Evolutionary conservation across 2,113 vertebrate genomes (phyloP).

Genomic region (Barbus barbus): DNA sequence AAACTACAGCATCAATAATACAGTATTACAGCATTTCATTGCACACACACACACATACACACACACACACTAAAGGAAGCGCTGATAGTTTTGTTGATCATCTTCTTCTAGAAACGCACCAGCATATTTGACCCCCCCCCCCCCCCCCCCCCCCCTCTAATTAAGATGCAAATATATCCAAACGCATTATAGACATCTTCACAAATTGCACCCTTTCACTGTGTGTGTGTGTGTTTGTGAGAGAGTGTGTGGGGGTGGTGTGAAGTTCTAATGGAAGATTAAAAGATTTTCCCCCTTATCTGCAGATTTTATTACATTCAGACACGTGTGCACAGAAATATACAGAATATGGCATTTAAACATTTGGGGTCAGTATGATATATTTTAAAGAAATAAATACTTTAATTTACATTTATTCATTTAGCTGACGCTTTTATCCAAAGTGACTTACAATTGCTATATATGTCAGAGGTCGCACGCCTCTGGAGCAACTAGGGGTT

Average conservation of each 20-base stretch:
- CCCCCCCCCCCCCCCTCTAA: conserved; percentile 39
- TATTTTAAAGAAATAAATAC: neutral
- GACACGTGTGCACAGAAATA: conserved; percentile 67
- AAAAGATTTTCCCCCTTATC: conserved; percentile 58
- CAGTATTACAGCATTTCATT: too few species aligned
- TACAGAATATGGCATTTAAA: neutral
- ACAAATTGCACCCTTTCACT: conserved; percentile 40
- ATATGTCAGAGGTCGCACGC: too few species aligned
- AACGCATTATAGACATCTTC: conserved; percentile 53
- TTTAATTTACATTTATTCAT: too few species aligned
- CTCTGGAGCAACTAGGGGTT: too few species aligned
- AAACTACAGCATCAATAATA: neutral
- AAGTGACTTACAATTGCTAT: too few species aligned
- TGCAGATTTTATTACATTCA: conserved; percentile 74
- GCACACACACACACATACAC: too few species aligned
- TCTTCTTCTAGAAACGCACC: conserved; percentile 71
- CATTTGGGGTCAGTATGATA: neutral
- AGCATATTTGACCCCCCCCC: conserved; percentile 62
- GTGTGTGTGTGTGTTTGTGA: neutral
- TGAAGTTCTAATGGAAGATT: conserved; percentile 55
- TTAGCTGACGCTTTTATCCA: too few species aligned
- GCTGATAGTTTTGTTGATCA: conserved; percentile 69
- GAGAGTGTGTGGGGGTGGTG: conserved; percentile 9
- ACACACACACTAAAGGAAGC: conserved; percentile 46
- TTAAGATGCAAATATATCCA: conserved; percentile 63